These are phyloP conservation scores for Graptemys geographica DNA, from an alignment of 2,797 vertebrate genomes.

Conservation along the genomic window DNA sequence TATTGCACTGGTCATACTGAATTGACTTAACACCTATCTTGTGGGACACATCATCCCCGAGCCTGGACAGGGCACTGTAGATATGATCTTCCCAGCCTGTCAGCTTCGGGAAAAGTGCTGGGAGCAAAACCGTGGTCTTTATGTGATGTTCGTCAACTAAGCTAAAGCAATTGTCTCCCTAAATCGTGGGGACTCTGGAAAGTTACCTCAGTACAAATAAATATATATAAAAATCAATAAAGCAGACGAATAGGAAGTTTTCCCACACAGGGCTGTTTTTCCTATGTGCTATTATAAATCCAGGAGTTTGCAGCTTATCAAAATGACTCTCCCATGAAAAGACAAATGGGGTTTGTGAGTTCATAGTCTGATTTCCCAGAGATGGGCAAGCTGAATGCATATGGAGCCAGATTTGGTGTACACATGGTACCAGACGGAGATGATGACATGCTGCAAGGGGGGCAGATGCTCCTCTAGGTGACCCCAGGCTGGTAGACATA, in stretches of 20 bases:
- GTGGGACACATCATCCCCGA: background rate
- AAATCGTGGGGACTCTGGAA: background rate
- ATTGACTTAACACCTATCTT: background rate
- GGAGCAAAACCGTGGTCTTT: background rate
- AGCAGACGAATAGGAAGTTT: background rate
- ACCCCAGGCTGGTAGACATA: slow-evolving; percentile 71
- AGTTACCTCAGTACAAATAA: background rate
- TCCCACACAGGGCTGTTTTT: background rate
- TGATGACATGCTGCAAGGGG: background rate
- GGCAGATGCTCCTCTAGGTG: slow-evolving; percentile 77
- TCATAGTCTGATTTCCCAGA: slow-evolving; percentile 47
- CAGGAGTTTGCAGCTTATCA: slow-evolving; percentile 14
- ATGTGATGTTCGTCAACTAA: background rate
- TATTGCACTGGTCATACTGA: background rate
- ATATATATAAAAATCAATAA: background rate
- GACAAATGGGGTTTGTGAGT: slow-evolving; percentile 25
- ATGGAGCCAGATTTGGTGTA: slow-evolving; percentile 64
- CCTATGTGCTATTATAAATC: background rate
- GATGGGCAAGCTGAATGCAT: slow-evolving; percentile 45
- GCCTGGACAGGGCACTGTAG: background rate
- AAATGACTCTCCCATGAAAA: slow-evolving; percentile 45
- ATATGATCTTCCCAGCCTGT: background rate
- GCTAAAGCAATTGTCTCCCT: background rate
- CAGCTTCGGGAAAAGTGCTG: background rate
- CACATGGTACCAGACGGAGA: background rate